Base-by-base conservation (phyloP, 2,888 invertebrate species). In the Listrodromus nycthemerus region DNA sequence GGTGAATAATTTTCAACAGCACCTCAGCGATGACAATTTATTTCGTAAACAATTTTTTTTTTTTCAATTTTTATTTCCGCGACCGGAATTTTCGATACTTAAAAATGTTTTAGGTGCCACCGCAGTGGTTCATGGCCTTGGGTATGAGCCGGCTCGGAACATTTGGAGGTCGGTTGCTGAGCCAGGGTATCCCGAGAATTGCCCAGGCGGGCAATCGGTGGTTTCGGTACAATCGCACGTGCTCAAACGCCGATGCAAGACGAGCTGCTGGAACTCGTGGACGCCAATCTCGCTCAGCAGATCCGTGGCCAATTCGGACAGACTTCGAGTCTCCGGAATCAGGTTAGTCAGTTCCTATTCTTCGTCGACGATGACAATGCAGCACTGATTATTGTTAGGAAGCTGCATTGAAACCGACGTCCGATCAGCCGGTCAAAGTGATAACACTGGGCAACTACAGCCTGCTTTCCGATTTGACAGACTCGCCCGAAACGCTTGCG, bases 231-330 rank as follows among this genome's bases (percentile, higher is more conserved):
- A 37, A 58, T 24, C 63, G 37, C 65, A 74, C 41, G 58, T 73
- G 63, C 66, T 65, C 41, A 65, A 45, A 45, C 16, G 74, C 63
- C 78, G 45, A 70, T 78, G 48, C 58, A 58, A 69, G 81, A 80
- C 69, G 77, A 73, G 65, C 69, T 81, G 45, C 73, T 63, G 55
- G 55, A 84, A 50, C 80, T 80, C 33, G 83, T 58, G 37, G 74
- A 77, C 73, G 65, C 77, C 65, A 69, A 80, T 80, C 73, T 80
- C 8, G 65, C 63, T 69, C 81, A 65, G 67, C 78, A 78, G 78
- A 63, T 37, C n/a, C 58, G 21, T 16, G 33, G 48, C 48, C 84
- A 70, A 78, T 77, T 70, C 33, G 74, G 77, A 69, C 33, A 50
- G 67, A 24, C 33, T 65, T 50, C 77, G 63, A 70, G 65, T 74